Base-by-base conservation (phyloP, 2,113 vertebrate species). In the Lipophrys pholis region DNA sequence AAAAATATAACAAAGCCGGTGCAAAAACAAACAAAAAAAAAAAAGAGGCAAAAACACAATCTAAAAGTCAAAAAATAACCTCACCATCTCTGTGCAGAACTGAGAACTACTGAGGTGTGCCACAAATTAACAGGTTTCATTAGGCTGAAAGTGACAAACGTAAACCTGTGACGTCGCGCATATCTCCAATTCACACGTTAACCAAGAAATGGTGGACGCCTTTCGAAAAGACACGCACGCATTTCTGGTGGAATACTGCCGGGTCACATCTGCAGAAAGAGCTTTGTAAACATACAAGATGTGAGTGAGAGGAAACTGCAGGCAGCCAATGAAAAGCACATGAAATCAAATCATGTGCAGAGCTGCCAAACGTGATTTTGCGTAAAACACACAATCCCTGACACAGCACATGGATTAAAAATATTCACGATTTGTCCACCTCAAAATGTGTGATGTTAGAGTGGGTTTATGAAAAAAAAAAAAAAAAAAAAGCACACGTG, bases 211-310 rank as follows among this genome's bases (percentile, higher is more conserved):
- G 7, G 14, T 51, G 51, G 6, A 41, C 21, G 8, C n/a, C 66
- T 36, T 63, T 35, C 41, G 41, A 15, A 45, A 40, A 48, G 43
- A 56, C 21, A 36, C 50, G 41, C 14, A 49, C 46, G 61, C 63
- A 45, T 14, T 16, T 61, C 9, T 57, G 46, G 16, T 70, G 52
- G 73, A 65, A 73, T 60, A 62, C 61, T 72, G 64, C 43, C 12
- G 39, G 8, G 38, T 41, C 68, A 73, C 17, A 60, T 55, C 42
- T 42, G 49, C 68, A 6, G 62, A 71, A 74, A 40, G 0, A n/a
- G 55, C 6, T 42, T 59, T 72, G 73, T 81, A 87, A 81, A 85
- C 66, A 69, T 39, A 74, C 15, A 60, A 71, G 57, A 71, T 55
- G 38, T 14, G 11, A 77, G 52, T 87, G 61, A 73, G 73, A 78